phyloP scores from a whole-genome alignment of 2,113 vertebrate species.

The Melanostigma gelatinosum region DNA sequence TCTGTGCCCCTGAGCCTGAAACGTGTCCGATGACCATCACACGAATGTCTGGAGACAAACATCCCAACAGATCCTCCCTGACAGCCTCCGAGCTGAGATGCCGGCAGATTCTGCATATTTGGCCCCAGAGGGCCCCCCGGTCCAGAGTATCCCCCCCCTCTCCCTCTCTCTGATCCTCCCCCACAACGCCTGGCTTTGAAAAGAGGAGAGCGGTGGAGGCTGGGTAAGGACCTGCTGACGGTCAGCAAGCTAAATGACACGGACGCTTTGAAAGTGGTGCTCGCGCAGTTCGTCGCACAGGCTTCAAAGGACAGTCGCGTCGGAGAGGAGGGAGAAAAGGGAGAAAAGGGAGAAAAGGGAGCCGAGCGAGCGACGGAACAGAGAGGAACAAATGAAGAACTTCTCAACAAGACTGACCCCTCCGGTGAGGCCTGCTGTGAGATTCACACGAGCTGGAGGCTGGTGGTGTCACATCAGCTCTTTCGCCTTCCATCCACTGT shows the following conservation, averaged over 20 bases:
- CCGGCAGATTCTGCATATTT: slow-evolving; percentile 23
- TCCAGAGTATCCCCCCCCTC: slow-evolving; percentile 11
- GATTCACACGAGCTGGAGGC: too few relatives aligned
- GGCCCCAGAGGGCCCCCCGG: slow-evolving; percentile 22
- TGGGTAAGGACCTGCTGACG: slow-evolving; percentile 37
- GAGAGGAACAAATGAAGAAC: background rate
- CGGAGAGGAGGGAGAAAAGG: background rate
- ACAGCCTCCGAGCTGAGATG: slow-evolving; percentile 13
- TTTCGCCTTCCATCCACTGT: too few relatives aligned
- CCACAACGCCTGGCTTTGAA: slow-evolving; percentile 46
- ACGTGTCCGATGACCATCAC: slow-evolving; percentile 22
- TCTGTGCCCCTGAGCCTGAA: slow-evolving; percentile 6
- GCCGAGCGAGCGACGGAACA: background rate
- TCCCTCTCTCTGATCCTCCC: slow-evolving; percentile 52
- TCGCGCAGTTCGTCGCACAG: slow-evolving; percentile 34
- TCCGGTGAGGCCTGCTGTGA: too few relatives aligned
- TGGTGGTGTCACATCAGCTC: too few relatives aligned
- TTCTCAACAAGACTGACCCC: too few relatives aligned
- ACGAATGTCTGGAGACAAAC: background rate
- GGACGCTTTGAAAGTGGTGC: slow-evolving; percentile 41
- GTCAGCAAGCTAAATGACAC: slow-evolving; percentile 61
- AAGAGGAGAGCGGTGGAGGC: slow-evolving; percentile 28
- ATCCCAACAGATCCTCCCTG: slow-evolving; percentile 6
- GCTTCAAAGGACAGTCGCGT: slow-evolving; percentile 53
- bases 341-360: background rate